These are phyloP conservation scores for Willisornis vidua DNA, from an alignment of 2,113 vertebrate genomes.

Conservation along the genomic window DNA sequence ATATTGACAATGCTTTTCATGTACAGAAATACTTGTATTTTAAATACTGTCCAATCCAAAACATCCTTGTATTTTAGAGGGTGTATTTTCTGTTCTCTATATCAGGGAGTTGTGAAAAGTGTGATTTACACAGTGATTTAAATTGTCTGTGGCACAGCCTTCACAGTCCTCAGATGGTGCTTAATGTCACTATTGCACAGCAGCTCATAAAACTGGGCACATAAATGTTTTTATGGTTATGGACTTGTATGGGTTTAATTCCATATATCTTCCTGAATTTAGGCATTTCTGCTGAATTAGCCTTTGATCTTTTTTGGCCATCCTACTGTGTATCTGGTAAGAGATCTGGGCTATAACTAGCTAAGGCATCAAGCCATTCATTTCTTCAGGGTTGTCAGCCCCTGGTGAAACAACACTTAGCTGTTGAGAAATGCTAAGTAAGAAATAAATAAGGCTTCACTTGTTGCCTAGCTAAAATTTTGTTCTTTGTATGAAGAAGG, in stretches of 20 bases:
- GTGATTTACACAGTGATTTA: neutral
- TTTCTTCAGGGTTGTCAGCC: neutral
- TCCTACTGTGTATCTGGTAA: neutral
- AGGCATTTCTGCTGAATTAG: slow-evolving; percentile 13
- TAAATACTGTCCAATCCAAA: neutral
- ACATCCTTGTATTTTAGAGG: slow-evolving; percentile 9
- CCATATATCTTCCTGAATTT: neutral
- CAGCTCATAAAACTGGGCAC: slow-evolving; percentile 9
- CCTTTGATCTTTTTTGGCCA: neutral
- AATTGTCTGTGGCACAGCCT: neutral
- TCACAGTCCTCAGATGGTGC: neutral
- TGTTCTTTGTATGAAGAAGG: neutral
- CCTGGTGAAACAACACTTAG: neutral
- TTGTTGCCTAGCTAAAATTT: neutral
- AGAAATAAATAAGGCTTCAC: neutral
- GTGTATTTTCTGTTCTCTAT: neutral
- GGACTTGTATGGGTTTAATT: neutral
- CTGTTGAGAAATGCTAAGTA: neutral
- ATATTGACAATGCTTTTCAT: neutral
- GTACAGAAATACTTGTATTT: neutral
- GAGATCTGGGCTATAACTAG: neutral
- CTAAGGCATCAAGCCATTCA: neutral
- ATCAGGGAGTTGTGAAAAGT: neutral
- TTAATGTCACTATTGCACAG: neutral
- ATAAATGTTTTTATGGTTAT: slow-evolving; percentile 16